Conservation (phyloP, 2,113 vertebrate species). For the Phylloscopus trochiloides region DNA sequence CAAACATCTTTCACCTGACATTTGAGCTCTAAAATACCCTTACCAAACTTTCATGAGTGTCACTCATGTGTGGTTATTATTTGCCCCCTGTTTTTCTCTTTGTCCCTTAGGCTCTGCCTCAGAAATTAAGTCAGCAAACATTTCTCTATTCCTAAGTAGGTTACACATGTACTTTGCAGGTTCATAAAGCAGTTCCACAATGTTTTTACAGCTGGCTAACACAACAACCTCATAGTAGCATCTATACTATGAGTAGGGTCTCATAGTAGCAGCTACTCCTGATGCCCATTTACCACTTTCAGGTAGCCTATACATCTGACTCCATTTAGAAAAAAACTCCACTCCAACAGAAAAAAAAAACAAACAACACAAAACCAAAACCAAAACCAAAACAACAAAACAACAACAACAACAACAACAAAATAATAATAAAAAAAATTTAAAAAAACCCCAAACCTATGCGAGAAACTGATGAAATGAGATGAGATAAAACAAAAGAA, state of each 20-base stretch:
- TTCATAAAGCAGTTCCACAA: not conserved
- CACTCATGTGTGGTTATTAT: not conserved
- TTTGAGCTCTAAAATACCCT: not conserved
- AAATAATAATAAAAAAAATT: not conserved
- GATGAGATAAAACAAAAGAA: not conserved
- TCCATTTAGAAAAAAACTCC: not conserved
- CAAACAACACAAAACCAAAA: not conserved
- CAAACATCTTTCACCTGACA: not conserved
- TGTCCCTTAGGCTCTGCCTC: not conserved
- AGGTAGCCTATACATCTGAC: not conserved
- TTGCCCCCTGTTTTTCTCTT: not conserved
- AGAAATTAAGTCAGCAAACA: not conserved
- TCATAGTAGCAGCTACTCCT: not conserved
- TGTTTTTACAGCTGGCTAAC: not conserved
- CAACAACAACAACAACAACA: too few relatives aligned
- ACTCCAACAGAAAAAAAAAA: not conserved
- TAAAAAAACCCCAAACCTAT: not conserved
- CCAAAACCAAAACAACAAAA: too few relatives aligned
- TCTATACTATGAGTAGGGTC: too few relatives aligned
- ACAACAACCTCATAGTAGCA: not conserved
- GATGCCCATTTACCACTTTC: not conserved
- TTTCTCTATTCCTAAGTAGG: not conserved
- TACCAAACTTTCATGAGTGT: not conserved
- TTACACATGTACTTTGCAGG: not conserved
- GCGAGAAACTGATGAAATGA: not conserved